Conservation (phyloP, 2,888 invertebrate genomes). For the Blomia tropicalis region DNA sequence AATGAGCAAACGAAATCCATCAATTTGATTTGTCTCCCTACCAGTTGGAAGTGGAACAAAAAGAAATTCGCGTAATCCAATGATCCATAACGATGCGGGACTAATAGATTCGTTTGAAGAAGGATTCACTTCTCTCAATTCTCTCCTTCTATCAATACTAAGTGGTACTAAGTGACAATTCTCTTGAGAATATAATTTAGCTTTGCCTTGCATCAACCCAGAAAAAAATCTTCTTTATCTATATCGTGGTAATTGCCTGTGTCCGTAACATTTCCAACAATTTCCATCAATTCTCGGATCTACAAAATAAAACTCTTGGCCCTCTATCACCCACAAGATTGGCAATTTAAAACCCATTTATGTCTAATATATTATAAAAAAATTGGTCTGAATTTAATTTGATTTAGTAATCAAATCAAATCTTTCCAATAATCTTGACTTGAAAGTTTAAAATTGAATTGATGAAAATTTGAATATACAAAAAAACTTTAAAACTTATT, state of each 20-base stretch:
- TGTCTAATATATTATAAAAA: slow-evolving; percentile 1
- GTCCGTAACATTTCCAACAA: not conserved
- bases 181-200: not conserved
- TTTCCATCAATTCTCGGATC: not conserved
- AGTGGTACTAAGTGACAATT: slow-evolving; percentile 7
- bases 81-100: slow-evolving; percentile 4
- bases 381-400: not conserved
- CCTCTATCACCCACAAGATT: too few species aligned
- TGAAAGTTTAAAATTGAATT: not conserved
- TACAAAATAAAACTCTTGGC: too few species aligned
- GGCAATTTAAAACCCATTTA: slow-evolving; percentile 11
- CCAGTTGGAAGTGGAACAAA: not conserved
- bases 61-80: too few species aligned
- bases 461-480: not conserved
- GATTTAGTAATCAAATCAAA: too few species aligned
- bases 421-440: too few species aligned
- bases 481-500: not conserved
- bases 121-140: too few species aligned
- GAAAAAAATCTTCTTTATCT: not conserved
- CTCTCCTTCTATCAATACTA: too few species aligned
- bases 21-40: slow-evolving; percentile 1
- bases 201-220: not conserved
- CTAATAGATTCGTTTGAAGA: not conserved
- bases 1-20: not conserved
- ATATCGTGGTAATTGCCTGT: not conserved